Evolutionary conservation across 2,888 invertebrate species (phyloP).

Genomic region (Anagyrus pseudococci): DNA sequence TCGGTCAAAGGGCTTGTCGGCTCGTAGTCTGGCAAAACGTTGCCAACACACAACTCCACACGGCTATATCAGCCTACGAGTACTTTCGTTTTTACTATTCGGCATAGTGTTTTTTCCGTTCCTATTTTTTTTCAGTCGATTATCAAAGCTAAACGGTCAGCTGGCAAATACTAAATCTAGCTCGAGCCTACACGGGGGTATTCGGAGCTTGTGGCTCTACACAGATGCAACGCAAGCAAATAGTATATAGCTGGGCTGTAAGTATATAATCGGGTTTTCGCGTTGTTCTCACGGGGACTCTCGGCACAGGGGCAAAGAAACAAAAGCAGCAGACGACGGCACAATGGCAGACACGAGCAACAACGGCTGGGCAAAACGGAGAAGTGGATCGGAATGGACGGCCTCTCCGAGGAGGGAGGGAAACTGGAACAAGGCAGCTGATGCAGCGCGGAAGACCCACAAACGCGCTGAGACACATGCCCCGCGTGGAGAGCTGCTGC

Average conservation of each 20-base stretch:
- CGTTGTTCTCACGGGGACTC: constrained; percentile 15
- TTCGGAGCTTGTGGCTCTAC: not conserved
- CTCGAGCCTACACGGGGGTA: not conserved
- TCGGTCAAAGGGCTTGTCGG: no score
- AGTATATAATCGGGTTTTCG: constrained; percentile 14
- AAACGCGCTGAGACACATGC: constrained; percentile 28
- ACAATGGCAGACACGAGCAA: not conserved
- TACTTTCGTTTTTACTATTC: no score
- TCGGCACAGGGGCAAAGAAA: not conserved
- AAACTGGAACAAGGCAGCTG: constrained; percentile 31
- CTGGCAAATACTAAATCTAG: not conserved
- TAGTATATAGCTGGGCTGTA: not conserved
- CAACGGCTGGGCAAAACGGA: not conserved
- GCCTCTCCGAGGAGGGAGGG: not conserved
- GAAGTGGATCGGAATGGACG: constrained; percentile 30
- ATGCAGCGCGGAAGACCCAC: constrained; percentile 17
- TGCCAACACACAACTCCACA: no score
- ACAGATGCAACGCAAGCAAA: not conserved
- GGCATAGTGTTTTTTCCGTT: no score
- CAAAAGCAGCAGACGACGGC: constrained; percentile 10
- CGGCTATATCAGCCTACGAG: no score
- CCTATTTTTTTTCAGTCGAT: not conserved
- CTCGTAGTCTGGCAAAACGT: no score
- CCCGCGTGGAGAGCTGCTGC: constrained; percentile 1
- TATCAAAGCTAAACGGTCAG: not conserved